Percentiles rank a stretch among this genome's conserved stretches.
Evolutionary conservation across 2,797 vertebrate genomes (phyloP).

Genomic region (Bucorvus abyssinicus): DNA sequence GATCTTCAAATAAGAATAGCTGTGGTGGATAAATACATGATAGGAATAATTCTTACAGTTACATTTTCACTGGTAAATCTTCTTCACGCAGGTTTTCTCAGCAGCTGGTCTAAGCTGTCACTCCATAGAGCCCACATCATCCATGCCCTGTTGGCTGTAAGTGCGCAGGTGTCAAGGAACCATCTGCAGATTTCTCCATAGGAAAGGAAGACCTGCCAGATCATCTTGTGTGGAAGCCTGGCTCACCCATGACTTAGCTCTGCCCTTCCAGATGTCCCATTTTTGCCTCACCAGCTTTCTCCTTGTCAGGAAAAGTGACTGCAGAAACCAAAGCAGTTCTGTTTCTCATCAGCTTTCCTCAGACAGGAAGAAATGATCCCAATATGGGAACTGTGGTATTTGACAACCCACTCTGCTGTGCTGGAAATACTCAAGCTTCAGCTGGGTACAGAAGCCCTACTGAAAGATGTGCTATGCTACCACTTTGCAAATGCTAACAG

Average conservation of each 20-base stretch:
- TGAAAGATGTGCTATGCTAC: neutral
- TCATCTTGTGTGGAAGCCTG: neutral
- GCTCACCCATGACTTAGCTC: neutral
- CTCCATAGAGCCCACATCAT: neutral
- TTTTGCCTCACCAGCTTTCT: slow-evolving; percentile 11
- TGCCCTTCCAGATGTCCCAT: slow-evolving; percentile 5
- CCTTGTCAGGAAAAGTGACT: neutral
- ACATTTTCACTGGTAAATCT: neutral
- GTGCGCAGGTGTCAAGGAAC: neutral
- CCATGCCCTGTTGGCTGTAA: neutral
- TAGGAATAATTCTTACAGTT: neutral
- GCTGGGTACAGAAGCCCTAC: slow-evolving; percentile 5
- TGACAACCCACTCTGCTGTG: slow-evolving; percentile 44
- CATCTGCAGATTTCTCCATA: neutral
- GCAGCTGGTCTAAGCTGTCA: neutral
- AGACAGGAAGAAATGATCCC: slow-evolving; percentile 38
- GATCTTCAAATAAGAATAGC: neutral
- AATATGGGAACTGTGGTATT: slow-evolving; percentile 13
- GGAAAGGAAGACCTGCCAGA: neutral
- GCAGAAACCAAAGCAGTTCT: neutral
- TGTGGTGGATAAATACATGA: neutral
- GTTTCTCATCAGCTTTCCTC: slow-evolving; percentile 41
- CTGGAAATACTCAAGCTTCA: slow-evolving; percentile 47
- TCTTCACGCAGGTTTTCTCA: neutral
- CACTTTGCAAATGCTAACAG: neutral